Percentiles rank a stretch among this genome's conserved stretches.
Evolutionary conservation across 2,113 vertebrate genomes (phyloP).

Genomic region (Bubalus kerabau): DNA sequence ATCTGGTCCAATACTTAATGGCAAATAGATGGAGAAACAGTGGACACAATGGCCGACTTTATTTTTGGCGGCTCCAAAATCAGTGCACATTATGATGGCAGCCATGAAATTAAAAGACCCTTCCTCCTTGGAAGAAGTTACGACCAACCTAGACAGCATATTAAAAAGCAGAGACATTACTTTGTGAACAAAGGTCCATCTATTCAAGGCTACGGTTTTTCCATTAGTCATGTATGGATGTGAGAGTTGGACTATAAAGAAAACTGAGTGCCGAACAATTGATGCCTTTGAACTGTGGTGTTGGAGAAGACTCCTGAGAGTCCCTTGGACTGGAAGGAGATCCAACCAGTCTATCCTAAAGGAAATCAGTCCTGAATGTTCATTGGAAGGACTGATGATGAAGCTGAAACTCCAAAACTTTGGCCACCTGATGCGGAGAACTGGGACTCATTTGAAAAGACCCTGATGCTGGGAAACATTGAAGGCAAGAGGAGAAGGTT

Average conservation of each 20-base stretch:
- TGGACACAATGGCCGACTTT: fast-evolving
- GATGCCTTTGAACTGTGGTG: neutral
- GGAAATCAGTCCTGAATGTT: neutral
- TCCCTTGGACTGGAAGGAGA: neutral
- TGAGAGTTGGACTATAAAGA: neutral
- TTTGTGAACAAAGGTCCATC: neutral
- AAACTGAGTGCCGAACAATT: neutral
- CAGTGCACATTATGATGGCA: fast-evolving
- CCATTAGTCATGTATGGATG: neutral
- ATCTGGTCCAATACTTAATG: fast-evolving
- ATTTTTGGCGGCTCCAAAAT: neutral
- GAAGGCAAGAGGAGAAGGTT: neutral
- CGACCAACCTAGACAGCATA: neutral
- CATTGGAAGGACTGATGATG: neutral
- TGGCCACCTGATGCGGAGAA: neutral
- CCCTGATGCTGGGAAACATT: neutral
- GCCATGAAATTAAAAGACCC: neutral
- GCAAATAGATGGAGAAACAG: neutral
- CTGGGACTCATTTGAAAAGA: neutral
- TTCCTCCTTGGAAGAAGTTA: neutral
- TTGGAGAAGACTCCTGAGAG: neutral
- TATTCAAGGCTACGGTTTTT: neutral
- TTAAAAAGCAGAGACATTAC: neutral
- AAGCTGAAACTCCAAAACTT: neutral
- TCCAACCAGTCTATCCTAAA: neutral